Evolutionary conservation across 2,797 vertebrate genomes (phyloP), one percentile per base, ranked within the genome.

Genomic region (Acanthis flammea): DNA sequence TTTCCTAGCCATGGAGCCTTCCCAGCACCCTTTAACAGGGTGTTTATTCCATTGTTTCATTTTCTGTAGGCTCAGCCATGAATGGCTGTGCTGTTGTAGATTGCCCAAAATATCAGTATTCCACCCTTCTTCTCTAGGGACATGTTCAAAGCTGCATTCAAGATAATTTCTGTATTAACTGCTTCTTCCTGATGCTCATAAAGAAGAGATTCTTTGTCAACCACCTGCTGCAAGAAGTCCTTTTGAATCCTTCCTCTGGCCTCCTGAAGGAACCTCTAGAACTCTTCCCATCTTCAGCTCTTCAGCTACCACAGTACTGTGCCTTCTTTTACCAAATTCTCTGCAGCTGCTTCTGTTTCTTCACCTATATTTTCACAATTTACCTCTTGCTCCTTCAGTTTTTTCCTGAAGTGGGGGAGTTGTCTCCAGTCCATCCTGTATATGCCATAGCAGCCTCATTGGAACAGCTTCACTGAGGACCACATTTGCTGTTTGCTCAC

Each of bases 401-500:
- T 72, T 30, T 67, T 71, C 31, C 54, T 67, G 50, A 67, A 86
- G 27, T 50, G 25, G 16, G 28, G 41, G 9, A 58, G 5, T 25
- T 37, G 7, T 44, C 37, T 86, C 44, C 28, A 70, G 1, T 41
- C 62, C 31, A 30, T 89, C 28, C 14, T 37, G 5, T 31, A 16
- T 15, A 15, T 11, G 39, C 60, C 31, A 42, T 8, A 42, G 28
- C 60, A 62, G 14, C 28, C 39, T 31, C 60, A 61, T 22, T 42
- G 28, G 28, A 61, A 8, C 39, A 61, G 28, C 37, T 41, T 30
- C 58, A 41, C 39, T 61, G 37, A 61, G 15, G 19, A 41, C 22
- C 28, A 15, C 1, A 3, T 61, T 22, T 61, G 19, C 37, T 31
- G 58, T 22, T 22, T 2, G 0, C 28, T 61, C 19, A 41, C 1